These are phyloP conservation scores for Pardalotus punctatus DNA, from an alignment of 2,113 vertebrate species.

Conservation along the genomic window DNA sequence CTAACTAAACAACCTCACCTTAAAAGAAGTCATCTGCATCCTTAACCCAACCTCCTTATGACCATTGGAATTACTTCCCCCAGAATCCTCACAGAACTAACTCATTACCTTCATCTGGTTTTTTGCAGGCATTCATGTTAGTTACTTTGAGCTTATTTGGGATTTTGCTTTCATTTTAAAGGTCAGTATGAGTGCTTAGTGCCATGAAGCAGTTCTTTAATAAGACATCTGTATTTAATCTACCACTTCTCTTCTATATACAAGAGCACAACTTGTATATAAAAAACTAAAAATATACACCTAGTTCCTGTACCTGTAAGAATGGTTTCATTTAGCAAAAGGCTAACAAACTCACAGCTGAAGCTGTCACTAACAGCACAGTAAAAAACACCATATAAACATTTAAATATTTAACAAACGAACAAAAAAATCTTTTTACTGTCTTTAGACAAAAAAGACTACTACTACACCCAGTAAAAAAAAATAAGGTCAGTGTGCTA, in stretches of 20 bases:
- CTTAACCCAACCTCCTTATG: background rate
- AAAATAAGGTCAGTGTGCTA: background rate
- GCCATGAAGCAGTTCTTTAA: background rate
- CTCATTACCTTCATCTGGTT: background rate
- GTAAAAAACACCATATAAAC: background rate
- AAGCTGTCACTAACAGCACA: background rate
- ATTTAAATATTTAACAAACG: background rate
- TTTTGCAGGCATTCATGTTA: background rate
- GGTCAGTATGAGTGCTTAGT: background rate
- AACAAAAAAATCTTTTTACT: background rate
- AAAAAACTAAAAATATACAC: background rate
- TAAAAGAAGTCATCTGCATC: background rate
- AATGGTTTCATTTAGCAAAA: background rate
- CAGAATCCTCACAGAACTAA: background rate
- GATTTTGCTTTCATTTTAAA: background rate
- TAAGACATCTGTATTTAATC: background rate
- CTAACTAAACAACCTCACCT: background rate
- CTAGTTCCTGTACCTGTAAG: background rate
- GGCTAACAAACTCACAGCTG: background rate
- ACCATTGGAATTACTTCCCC: background rate
- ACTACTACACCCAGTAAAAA: background rate
- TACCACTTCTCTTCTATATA: background rate
- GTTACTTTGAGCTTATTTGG: background rate
- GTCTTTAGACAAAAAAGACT: background rate
- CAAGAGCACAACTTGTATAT: background rate